Evolutionary conservation across 2,113 vertebrate species (phyloP), one percentile per base, ranked within the genome.

Genomic region (Xenopus borealis): DNA sequence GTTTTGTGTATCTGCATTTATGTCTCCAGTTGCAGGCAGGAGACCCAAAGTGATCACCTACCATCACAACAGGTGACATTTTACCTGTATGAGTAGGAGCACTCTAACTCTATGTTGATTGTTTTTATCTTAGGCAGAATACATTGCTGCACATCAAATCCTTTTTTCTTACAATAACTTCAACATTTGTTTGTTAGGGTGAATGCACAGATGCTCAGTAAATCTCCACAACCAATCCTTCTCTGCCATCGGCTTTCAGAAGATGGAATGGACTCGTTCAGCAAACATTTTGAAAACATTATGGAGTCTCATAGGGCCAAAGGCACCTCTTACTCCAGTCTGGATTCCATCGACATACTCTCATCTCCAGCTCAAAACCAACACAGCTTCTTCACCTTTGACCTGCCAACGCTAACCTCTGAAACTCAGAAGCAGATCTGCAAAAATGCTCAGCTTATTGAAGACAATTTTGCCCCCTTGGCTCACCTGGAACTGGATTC

Each of bases 251-350:
- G 87, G 12, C 85, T 90, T 17, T 89, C 92, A 0, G 93, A 93
- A 19, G 90, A 94, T 61, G 91, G 23, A 27, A 27, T 27, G 23
- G 23, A 99, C 84, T 95, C 94, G n/a, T 99, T 99, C 91, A 98
- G 96, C 86, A 94, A 92, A 77, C 95, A 98, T 86, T 99, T 98
- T 79, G 97, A 99, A 86, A 96, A 85, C 85, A 98, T 99, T 82
- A 88, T 99, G 94, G 97, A 99, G 89, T 98, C 97, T 0, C 92
- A 97, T 77, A 89, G 95, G 62, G 96, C 96, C 85, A 98, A 98
- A 82, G 97, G 97, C 82, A 98, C 97, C 0, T 99, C 97, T 23
- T 98, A 98, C 82, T 94, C 93, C 88, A 98, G 97, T 84, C 89
- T 99, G 23, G 93, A 96, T 81, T 96, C 95, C 6, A 89, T 95